Base-by-base conservation (phyloP, 2,888 invertebrate species). In the Drosophila diplacantha region DNA sequence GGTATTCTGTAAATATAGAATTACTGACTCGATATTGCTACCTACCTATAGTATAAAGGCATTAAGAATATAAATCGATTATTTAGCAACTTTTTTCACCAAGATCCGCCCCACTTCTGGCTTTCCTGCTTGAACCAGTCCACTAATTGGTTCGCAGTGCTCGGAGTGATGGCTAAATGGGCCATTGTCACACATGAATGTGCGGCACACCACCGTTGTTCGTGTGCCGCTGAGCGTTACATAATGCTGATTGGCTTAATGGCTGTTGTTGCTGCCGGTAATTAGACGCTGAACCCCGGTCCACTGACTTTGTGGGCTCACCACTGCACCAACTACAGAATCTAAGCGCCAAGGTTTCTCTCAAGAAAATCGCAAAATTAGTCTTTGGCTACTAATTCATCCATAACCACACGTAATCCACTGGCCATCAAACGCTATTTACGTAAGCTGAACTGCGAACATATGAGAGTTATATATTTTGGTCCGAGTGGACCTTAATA, bases 181-280 rank as follows among this genome's bases (percentile, higher is more conserved):
- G 75, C 57, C 70, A 67, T 35, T 56, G 55, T 43, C 49, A 50
- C 39, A 58, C 44, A 53, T 38, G 54, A 57, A 44, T 60, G 43
- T 29, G 44, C 44, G 29, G 29, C 44, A 29, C 44, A 14, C 8
- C 44, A 29, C 41, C 44, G 55, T 39, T 50, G 51, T 24, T 58
- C 53, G 49, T 69, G 56, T 62, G 72, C 69, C 51, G 51, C 44
- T 38, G 46, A 41, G 50, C 55, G 70, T 65, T 75, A 58, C 68
- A 64, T 73, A 65, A 67, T 59, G 62, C 39, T 75, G 59, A 73
- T 58, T 73, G 49, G 38, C 57, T 53, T 60, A 60, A 66, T 58
- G 31, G 47, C 39, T 22, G 38, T 11, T 38, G 38, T 7, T 38
- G 38, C 59, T 52, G 52, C 34, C 54, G 47, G 53, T 53, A 74